phyloP scores from a whole-genome alignment of 1,140 invertebrate genomes.

The Saccostrea echinata region DNA sequence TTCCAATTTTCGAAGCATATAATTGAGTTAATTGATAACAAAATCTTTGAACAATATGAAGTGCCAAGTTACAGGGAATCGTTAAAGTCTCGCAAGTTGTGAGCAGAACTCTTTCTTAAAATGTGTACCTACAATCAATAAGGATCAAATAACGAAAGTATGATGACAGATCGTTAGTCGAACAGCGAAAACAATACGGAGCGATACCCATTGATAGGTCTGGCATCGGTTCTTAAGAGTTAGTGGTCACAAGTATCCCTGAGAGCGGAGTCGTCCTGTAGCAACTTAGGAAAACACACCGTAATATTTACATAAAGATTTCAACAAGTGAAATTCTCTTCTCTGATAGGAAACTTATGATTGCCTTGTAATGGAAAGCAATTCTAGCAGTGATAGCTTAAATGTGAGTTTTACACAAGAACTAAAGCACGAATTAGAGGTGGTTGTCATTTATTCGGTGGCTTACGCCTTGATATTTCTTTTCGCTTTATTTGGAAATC shows the following conservation, averaged over 20 bases:
- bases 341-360: not conserved
- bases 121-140: conserved; percentile 19
- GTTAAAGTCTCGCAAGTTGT: not conserved
- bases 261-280: not conserved
- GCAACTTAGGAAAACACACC: not conserved
- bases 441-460: conserved; percentile 42
- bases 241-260: not conserved
- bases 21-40: conserved; percentile 36
- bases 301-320: not conserved
- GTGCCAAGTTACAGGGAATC: conserved; percentile 8
- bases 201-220: not conserved
- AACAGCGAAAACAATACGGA: conserved; percentile 18
- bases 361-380: not conserved
- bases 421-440: not conserved
- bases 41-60: conserved; percentile 27
- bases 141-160: conserved; percentile 13
- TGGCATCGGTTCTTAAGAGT: not conserved
- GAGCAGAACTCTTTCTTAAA: conserved; percentile 9
- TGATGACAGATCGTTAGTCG: conserved; percentile 13
- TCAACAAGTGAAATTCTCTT: not conserved
- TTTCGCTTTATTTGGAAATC: conserved; percentile 90
- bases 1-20: conserved; percentile 27
- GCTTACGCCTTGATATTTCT: conserved; percentile 87
- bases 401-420: conserved; percentile 7
- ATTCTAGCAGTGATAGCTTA: not conserved